Evolutionary conservation across 92 coral and sea anemone species (phyloP), one percentile per base, ranked within the genome.

Genomic region (Phenganax stokvisi): DNA sequence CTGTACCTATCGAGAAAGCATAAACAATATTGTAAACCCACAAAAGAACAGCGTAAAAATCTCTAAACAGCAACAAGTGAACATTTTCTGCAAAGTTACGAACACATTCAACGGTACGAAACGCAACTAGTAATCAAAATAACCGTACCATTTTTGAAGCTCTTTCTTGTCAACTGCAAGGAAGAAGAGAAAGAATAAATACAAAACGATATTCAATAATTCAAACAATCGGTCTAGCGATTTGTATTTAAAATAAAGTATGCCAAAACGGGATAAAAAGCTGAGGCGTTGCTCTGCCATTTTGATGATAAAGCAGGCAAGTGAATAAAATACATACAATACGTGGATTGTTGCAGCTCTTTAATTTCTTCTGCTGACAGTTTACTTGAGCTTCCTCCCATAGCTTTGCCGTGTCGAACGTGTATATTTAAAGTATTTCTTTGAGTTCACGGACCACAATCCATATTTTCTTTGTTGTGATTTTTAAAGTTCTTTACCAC

Each of bases 341-440:
- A 92, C 57, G 98, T 94, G 89, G 89, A 84, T 57, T 94, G 86
- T 27, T 88, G 94, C 76, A 94, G 96, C 90, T 94, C 98, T 70
- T 91, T 96, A 65, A 82, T 92, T 73, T 94, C 96, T 62, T 94
- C 97, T 30, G 90, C 87, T 54, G 96, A 86, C 28, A 94, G 97
- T 85, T 94, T 94, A 87, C 97, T 92, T 62, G 96, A 92, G 84
- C 89, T 89, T 55, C 92, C 93, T 12, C 98, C 98, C 98, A 94
- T 94, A 13, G 25, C 74, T 73, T 31, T 64, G 83, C 31, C 71
- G 67, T 17, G 73, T 65, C 27, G 74, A 61, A 79, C 74, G 83
- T 27, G 59, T 51, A 73, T 57, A 20, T 30, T 8, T 54, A 74
- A 78, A 79, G 56, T 64, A 51, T 51, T 25, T 79, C 69, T 27